These are phyloP conservation scores for Notothenia rossii DNA, from an alignment of 2,113 vertebrate species.

Conservation along the genomic window DNA sequence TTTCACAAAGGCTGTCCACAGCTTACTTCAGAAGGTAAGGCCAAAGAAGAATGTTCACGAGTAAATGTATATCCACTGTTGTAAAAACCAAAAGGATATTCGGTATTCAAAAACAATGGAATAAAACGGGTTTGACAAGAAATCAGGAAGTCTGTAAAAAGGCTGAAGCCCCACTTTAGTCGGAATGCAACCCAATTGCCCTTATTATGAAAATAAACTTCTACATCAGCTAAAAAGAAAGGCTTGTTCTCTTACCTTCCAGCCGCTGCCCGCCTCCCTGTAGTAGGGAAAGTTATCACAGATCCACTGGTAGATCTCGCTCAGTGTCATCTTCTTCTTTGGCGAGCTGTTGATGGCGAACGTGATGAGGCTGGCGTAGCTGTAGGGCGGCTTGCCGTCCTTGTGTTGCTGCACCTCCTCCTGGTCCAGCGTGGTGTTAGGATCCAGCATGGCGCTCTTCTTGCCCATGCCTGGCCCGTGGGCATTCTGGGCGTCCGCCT, in stretches of 20 bases:
- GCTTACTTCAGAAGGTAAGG: conserved; percentile 12
- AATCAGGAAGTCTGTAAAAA: neutral
- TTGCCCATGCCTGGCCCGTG: conserved; percentile 90
- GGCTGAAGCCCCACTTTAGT: neutral
- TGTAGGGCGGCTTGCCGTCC: conserved; percentile 94
- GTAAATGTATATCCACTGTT: neutral
- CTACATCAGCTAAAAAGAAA: neutral
- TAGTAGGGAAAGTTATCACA: conserved; percentile 94
- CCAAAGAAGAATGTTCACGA: conserved; percentile 4
- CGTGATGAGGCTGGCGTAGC: conserved; percentile 95
- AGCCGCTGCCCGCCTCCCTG: conserved; percentile 91
- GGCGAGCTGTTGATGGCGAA: conserved; percentile 95
- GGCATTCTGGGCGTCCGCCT: conserved; percentile 88
- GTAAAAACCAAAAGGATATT: neutral
- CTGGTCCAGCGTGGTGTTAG: conserved; percentile 92
- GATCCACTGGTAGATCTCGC: conserved; percentile 94
- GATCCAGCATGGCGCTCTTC: conserved; percentile 89
- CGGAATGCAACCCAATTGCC: neutral
- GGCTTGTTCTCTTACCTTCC: conserved; percentile 86
- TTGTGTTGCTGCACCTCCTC: conserved; percentile 94
- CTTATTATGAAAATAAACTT: no score
- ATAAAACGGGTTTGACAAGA: neutral
- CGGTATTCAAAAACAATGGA: neutral
- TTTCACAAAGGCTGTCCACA: neutral
- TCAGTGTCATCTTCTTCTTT: conserved; percentile 96